Base-by-base conservation (phyloP, 2,113 vertebrate species). In the Atherinomorus stipes region DNA sequence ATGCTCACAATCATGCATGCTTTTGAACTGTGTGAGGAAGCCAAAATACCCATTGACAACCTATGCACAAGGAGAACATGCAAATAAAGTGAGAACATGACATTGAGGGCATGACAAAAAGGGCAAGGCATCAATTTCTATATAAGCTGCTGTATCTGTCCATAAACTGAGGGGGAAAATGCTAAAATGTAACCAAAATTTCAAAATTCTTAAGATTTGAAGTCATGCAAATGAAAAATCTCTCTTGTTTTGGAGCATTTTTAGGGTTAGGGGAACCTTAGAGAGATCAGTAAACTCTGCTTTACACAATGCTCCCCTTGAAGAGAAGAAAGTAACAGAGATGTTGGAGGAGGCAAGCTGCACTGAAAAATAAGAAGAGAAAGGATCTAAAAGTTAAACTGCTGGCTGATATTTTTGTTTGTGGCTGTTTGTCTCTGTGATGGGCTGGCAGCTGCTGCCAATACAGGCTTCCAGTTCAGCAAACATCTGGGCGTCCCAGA, bases 401-500 rank as follows among this genome's bases (percentile, higher is more conserved):
- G 74, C 65, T 51, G 44, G 70, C 45, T 75, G 50, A 75, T 75
- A 40, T 78, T 56, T 81, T 76, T 68, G 68, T 72, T 78, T 44
- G 56, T 61, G 44, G 62, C 64, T 72, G 59, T 85, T 73, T 74
- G 74, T 21, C 42, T 85, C 61, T 69, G 83, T 56, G 79, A 83
- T 66, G 74, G 71, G 67, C 70, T 76, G 50, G 82, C 81, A 89
- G 84, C 84, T 78, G 81, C 76, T 84, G 85, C 78, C 87, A 81
- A 72, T 3, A 6, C 51, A 80, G 80, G 80, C 80, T 83, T 88
- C 84, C 81, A 84, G 91, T 91, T 93, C 90, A 92, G 67, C 86
- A 84, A 91, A 91, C 91, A 94, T 90, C 91, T 93, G 92, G 85
- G 52, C 59, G 54, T 77, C 76, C 67, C 74, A 76, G 76, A 77